These are phyloP conservation scores for Syndactyla subalaris DNA, from an alignment of 2,797 vertebrate species.

Conservation along the genomic window DNA sequence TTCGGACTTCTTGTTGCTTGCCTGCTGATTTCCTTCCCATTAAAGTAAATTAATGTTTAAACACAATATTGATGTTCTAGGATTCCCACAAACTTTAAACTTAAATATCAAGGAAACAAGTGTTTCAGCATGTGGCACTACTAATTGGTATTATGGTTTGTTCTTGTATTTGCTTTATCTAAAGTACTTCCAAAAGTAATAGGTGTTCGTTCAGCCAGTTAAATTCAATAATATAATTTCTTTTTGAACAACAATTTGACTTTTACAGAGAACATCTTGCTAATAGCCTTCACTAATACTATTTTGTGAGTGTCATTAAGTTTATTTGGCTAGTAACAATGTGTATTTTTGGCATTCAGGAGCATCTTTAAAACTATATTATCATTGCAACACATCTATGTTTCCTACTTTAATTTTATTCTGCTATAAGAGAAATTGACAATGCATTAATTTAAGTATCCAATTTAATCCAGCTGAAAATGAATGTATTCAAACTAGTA, in stretches of 20 bases:
- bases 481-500: conserved; percentile 53
- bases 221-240: conserved; percentile 42
- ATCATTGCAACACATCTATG: conserved; percentile 40
- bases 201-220: conserved; percentile 25
- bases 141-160: conserved; percentile 47
- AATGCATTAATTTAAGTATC: conserved; percentile 75
- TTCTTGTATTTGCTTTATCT: conserved; percentile 49
- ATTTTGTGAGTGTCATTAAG: conserved; percentile 57
- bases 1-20: background rate
- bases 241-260: conserved; percentile 51
- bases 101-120: conserved; percentile 35
- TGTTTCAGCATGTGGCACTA: background rate
- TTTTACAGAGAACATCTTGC: conserved; percentile 69
- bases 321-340: conserved; percentile 46
- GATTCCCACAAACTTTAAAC: background rate
- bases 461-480: conserved; percentile 68
- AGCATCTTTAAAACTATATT: conserved; percentile 45
- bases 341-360: conserved; percentile 39
- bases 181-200: conserved; percentile 38
- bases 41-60: conserved; percentile 49
- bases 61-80: background rate
- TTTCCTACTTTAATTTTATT: conserved; percentile 69
- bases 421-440: conserved; percentile 68
- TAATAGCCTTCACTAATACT: conserved; percentile 55
- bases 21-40: background rate